Base-by-base conservation (phyloP, 92 coral and sea anemone species). In the Umimayanthus kanabou region DNA sequence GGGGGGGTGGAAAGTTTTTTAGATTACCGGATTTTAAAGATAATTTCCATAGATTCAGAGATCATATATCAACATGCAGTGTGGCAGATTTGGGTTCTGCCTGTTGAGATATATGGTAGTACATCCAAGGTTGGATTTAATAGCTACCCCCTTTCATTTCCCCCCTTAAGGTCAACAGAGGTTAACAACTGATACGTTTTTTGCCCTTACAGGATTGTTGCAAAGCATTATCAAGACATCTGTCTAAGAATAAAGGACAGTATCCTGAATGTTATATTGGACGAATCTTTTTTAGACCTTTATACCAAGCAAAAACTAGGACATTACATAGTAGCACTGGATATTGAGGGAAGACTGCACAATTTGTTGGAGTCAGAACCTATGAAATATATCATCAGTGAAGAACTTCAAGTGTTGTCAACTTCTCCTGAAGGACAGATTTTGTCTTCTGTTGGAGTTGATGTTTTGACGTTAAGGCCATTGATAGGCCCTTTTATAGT, bases 351-450 rank as follows among this genome's bases (percentile, higher is more conserved):
- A n/a, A 93, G 89, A 49, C 77, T 94, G 39, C 92, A 91, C 84
- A 90, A 87, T 47, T 88, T 94, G 69, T 53, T 94, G 55, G 93
- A 93, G 66, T 93, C 95, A 11, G 94, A 94, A 81, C 87, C 93
- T 81, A 81, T 94, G 70, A 93, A 94, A 79, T 89, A 89, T 72
- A 89, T 94, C 30, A 94, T 94, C 57, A 88, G 88, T 81, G 90
- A 87, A 39, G 95, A 94, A 79, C 87, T 94, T 23, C 92, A 93
- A 33, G 22, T 88, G 33, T 88, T 94, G 80, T 91, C 89, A 39
- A 71, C 75, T 61, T 91, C 95, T 10, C 90, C 98, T n/a, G 98
- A 94, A 45, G 98, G 95, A 33, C 95, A 94, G 78, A 84, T 94
- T n/a, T 83, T 94, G 20, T 53, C 89, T 13, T 84, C 82, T 80